Evolutionary conservation across 2,888 invertebrate species (phyloP), one percentile per base, ranked within the genome.

Genomic region (Leucophora obtusa): DNA sequence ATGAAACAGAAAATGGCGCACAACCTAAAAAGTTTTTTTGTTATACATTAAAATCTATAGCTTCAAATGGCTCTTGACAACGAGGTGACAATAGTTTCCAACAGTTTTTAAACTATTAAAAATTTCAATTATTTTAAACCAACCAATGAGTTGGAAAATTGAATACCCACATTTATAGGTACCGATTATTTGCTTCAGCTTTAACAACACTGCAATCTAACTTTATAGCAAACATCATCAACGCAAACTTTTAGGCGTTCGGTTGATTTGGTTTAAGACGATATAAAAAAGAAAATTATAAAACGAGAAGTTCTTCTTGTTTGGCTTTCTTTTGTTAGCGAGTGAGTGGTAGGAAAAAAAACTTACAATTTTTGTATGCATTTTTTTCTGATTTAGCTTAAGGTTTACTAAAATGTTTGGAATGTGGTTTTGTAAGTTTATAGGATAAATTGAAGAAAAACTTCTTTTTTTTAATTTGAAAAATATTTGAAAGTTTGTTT

Each of bases 401-500:
- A 21, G 54, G 24, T 60, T 59, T 5, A 73, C 68, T 38, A 35
- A 43, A 63, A 24, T 14, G 38, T 53, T 54, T 72, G 76, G 80
- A 80, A 80, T 80, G 80, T 33, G 68, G 80, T 76, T 76, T 33
- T 62, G 80, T 72, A 35, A 76, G 69, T 68, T 72, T 72, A 17
- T 14, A n/a, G n/a, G 47, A 54, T 66, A 66, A 66, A 28, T 76
- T 56, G 35, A 43, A 72, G n/a, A 10, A 24, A 35, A 43, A 17
- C 17, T 28, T 72, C 50, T 63, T 35, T 38, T 38, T 63, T 38
- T 38, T 51, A 38, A 50, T 51, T 59, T 35, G 21, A 17, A 66
- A 74, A 33, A 60, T 51, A 68, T 74, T 74, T 74, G 68, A 74
- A 74, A 68, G 60, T 68, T 74, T 53, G 38, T 35, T 51, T 24